These are phyloP conservation scores for Amphilophus citrinellus DNA, from an alignment of 2,113 vertebrate species.

Conservation along the genomic window DNA sequence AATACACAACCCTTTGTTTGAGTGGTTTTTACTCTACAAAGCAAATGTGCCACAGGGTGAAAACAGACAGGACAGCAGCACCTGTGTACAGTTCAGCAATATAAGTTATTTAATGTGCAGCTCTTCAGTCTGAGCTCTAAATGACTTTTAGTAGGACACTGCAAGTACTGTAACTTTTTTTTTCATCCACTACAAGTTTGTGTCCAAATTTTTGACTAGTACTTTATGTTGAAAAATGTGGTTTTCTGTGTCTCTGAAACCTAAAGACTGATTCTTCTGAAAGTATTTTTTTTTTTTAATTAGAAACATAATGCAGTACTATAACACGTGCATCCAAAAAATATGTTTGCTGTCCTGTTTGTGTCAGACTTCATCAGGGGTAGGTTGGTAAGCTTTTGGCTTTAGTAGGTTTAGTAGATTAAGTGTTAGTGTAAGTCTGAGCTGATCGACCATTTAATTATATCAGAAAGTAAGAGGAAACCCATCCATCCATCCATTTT, in stretches of 20 bases:
- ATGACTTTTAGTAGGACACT: neutral
- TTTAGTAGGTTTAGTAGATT: slow-evolving; percentile 38
- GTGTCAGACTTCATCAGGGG: slow-evolving; percentile 1
- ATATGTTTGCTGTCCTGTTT: neutral
- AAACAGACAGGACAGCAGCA: neutral
- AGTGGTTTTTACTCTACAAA: neutral
- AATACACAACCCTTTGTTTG: neutral
- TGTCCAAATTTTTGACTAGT: too few relatives aligned
- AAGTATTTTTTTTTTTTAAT: neutral
- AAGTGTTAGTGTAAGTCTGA: slow-evolving; percentile 44
- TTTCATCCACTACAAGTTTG: neutral
- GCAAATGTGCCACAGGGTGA: neutral
- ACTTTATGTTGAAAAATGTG: neutral
- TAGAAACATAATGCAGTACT: neutral
- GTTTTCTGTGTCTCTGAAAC: neutral
- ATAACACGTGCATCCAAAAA: slow-evolving; percentile 9
- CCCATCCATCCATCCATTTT: too few relatives aligned
- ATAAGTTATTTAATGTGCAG: neutral
- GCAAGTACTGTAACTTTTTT: neutral
- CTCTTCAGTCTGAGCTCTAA: neutral
- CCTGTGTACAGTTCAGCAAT: neutral
- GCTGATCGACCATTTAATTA: slow-evolving; percentile 44
- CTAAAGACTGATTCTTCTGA: neutral
- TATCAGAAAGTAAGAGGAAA: slow-evolving; percentile 33
- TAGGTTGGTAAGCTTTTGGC: slow-evolving; percentile 23